These are phyloP conservation scores for Hydrolagus colliei DNA, from an alignment of 2,797 vertebrate genomes.

Conservation along the genomic window DNA sequence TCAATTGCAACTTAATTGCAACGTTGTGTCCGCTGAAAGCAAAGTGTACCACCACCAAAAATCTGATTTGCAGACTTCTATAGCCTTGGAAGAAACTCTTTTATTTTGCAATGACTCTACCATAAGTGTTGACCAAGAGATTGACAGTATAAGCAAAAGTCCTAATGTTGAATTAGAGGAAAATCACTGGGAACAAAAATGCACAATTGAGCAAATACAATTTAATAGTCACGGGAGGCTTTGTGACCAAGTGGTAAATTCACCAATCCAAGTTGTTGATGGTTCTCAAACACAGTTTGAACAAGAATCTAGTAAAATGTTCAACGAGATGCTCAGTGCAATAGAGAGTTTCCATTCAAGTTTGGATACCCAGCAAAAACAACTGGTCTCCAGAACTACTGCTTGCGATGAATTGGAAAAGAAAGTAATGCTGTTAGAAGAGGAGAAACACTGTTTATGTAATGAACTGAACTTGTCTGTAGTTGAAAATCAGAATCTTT, in stretches of 20 bases:
- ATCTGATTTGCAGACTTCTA: background rate
- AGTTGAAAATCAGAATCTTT: slow-evolving; percentile 48
- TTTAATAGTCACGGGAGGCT: background rate
- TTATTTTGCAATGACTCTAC: background rate
- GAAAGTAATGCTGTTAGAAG: slow-evolving; percentile 49
- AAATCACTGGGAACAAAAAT: background rate
- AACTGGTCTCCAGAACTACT: slow-evolving; percentile 54
- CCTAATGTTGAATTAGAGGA: background rate
- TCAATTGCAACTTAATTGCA: background rate
- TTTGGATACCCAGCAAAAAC: slow-evolving; percentile 51
- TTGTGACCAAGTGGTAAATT: background rate
- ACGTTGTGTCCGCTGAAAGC: background rate
- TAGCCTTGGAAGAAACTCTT: background rate
- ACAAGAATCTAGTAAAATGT: slow-evolving; percentile 39
- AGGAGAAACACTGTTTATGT: slow-evolving; percentile 46
- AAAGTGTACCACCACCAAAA: background rate
- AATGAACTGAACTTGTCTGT: slow-evolving; percentile 45
- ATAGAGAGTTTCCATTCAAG: slow-evolving; percentile 50
- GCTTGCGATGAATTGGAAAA: slow-evolving; percentile 53
- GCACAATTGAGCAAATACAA: background rate
- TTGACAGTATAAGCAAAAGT: background rate
- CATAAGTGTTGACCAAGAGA: background rate
- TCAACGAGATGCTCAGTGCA: slow-evolving; percentile 46
- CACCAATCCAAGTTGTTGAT: background rate
- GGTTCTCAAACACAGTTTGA: slow-evolving; percentile 38